Base-by-base conservation (phyloP, 2,888 invertebrate genomes). In the Cosmopolites sordidus region DNA sequence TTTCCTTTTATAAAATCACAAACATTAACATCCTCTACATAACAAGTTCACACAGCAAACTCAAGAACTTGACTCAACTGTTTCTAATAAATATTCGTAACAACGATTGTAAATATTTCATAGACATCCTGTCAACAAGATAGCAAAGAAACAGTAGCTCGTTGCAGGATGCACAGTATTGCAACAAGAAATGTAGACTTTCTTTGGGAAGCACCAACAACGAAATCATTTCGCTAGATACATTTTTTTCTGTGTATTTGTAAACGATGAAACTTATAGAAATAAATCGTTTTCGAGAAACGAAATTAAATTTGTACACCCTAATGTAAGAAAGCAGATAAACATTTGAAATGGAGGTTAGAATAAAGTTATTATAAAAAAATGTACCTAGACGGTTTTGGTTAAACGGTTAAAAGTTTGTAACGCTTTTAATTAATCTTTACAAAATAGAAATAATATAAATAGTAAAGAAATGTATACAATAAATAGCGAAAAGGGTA, bases 11-110 rank as follows among this genome's bases (percentile, higher is more conserved):
- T 71, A 73, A 73, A 74, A 74, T 73, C 73, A 70, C 72, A 72
- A 73, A 73, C 71, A 66, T 72, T 72, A 73, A 73, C 73, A 70
- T 73, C 70, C 69, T 70, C 66, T 64, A 69, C 66, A 53, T 71
- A 72, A 72, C 69, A 72, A 69, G 66, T 53, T 72, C 73, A 73
- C 73, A 73, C 72, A 70, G 68, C 64, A 62, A 64, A 66, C 45
- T 62, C 58, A 60, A 33, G 33, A 33, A 33, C 33, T 33, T 33
- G 33, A 12, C n/a, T 33, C n/a, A n/a, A 12, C 12, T 33, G 33
- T 33, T 33, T 12, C 33, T 33, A 33, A 33, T 33, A 33, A 33
- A 33, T 33, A 33, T n/a, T 33, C 33, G n/a, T 33, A 33, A 33
- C 33, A 33, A 33, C n/a, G 33, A 9, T n/a, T 33, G 22, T 33